Evolutionary conservation across 2,113 vertebrate species (phyloP), one percentile per base, ranked within the genome.

Genomic region (Rhinolophus sinicus): DNA sequence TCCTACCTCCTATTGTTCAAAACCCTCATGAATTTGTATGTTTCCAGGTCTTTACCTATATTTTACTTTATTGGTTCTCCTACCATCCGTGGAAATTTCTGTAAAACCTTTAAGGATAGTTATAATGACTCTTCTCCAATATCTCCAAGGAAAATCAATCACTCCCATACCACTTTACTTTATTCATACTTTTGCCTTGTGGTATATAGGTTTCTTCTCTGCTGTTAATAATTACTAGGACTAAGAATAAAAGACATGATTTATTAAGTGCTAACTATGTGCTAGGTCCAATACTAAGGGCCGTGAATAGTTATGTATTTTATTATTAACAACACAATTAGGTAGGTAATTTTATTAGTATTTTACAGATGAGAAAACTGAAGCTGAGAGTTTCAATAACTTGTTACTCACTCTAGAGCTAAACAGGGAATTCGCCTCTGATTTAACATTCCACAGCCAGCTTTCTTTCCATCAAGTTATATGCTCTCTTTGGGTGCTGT

Each of bases 381-480:
- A 97, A 87, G 44, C 14, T 95, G 38, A 65, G 64, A 62, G 24
- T 70, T 92, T 84, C 80, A 93, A 26, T 69, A 92, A 84, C 15
- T 56, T 89, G 3, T 30, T 12, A 85, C 30, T 89, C 65, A 89
- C 75, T 90, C 60, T 92, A 47, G 65, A 85, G 60, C 6, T 88
- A 58, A 67, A 78, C 6, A 47, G 50, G 40, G 21, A 86, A 75
- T 85, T 76, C 62, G 22, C 24, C 52, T 89, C 44, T 86, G n/a
- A 85, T 52, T 19, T 16, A 15, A 81, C 12, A 90, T 64, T 60
- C 33, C n/a, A 85, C 54, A 64, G n/a, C 12, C 6, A 16, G 15
- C 22, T 75, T 96, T 80, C 26, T 87, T 67, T 62, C 22, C 19
- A 65, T 75, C n/a, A 67, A 67, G 40, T 84, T 85, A 14, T 26